phyloP scores from a whole-genome alignment of 2,113 vertebrate species.

The Megaceryle torquata region DNA sequence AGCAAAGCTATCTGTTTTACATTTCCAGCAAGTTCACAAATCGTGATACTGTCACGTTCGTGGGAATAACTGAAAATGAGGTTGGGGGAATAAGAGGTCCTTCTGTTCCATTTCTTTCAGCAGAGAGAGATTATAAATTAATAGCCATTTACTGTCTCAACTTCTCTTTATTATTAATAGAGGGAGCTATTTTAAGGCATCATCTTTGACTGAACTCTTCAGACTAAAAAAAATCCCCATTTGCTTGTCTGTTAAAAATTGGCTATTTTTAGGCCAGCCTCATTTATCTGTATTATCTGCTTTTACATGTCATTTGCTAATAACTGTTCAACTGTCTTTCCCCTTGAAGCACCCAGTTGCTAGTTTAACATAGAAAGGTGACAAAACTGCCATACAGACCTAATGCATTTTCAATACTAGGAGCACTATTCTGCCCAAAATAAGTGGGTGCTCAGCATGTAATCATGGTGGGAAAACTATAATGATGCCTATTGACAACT shows the following conservation, averaged over 20 bases:
- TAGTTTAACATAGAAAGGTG: neutral
- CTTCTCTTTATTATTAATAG: constrained; percentile 28
- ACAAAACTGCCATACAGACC: neutral
- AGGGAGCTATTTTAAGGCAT: constrained; percentile 11
- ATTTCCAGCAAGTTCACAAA: neutral
- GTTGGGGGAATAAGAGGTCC: neutral
- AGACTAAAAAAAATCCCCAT: neutral
- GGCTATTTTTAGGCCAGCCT: neutral
- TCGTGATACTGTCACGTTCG: neutral
- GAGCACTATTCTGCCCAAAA: neutral
- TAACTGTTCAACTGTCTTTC: neutral
- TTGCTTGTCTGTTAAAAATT: neutral
- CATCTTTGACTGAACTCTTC: neutral
- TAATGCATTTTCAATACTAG: neutral
- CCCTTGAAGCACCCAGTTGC: neutral
- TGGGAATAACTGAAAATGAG: neutral
- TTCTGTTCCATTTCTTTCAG: neutral
- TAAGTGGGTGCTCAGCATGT: neutral
- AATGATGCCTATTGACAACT: neutral
- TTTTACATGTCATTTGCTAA: neutral
- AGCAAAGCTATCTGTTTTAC: neutral
- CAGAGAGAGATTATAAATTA: neutral
- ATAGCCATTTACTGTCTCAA: neutral
- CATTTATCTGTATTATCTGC: neutral
- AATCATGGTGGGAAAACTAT: neutral